phyloP scores from a whole-genome alignment of 2,113 vertebrate species.

The Cyphomyrus plagiostoma region DNA sequence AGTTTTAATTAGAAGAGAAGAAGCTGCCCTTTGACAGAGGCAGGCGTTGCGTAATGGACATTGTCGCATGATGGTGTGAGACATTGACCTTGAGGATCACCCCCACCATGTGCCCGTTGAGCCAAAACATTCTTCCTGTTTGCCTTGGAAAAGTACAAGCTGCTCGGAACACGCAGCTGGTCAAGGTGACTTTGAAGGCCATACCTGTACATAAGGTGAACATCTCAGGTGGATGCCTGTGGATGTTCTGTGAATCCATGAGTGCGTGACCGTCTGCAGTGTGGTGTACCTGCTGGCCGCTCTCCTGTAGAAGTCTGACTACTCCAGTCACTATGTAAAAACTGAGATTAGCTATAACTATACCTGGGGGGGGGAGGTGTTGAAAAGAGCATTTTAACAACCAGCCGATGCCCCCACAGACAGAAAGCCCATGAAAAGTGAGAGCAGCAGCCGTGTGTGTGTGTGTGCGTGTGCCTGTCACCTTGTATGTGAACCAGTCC shows the following conservation, averaged over 20 bases:
- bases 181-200: neutral
- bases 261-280: neutral
- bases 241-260: neutral
- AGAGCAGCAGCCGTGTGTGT: neutral
- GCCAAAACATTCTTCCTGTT: neutral
- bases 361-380: neutral
- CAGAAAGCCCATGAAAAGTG: neutral
- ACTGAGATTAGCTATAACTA: neutral
- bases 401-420: neutral
- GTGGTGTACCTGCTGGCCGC: neutral
- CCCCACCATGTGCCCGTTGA: neutral
- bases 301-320: neutral
- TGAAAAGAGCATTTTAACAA: neutral
- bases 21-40: neutral
- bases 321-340: neutral
- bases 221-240: neutral
- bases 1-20: conserved; percentile 1
- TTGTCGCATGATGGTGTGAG: neutral
- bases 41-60: neutral
- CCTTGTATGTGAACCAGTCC: neutral
- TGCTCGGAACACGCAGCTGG: neutral
- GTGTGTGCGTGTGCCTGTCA: neutral
- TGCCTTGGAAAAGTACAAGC: neutral
- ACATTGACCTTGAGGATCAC: neutral
- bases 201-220: neutral